Evolutionary conservation across 2,888 invertebrate genomes (phyloP).

Genomic region (Drosophila prolongata): DNA sequence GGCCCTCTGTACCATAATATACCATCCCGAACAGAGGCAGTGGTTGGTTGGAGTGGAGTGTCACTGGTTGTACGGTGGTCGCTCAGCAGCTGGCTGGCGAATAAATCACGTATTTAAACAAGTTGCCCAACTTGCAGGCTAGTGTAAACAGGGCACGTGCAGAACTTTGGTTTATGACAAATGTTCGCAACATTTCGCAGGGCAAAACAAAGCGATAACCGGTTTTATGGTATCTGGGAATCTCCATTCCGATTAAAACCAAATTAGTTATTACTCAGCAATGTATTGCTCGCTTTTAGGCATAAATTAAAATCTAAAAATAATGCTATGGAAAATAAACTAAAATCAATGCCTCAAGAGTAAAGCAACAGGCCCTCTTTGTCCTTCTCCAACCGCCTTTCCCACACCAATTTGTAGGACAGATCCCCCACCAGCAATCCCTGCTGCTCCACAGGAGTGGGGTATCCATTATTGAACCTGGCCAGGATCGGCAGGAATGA

Average conservation of each 20-base stretch:
- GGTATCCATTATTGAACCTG: constrained; percentile 47
- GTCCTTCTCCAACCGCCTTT: constrained; percentile 58
- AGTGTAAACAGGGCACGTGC: constrained; percentile 75
- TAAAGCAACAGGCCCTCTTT: constrained; percentile 53
- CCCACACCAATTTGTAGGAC: constrained; percentile 62
- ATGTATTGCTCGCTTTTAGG: not conserved
- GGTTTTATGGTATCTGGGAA: not conserved
- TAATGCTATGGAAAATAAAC: too few species aligned
- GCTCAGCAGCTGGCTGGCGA: constrained; percentile 66
- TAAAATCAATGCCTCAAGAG: constrained; percentile 24
- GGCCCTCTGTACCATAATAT: constrained; percentile 1
- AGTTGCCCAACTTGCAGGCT: constrained; percentile 64
- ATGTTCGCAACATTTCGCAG: constrained; percentile 57
- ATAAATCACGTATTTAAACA: constrained; percentile 80
- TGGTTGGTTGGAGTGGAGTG: constrained; percentile 39
- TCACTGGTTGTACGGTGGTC: constrained; percentile 46
- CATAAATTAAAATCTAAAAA: too few species aligned
- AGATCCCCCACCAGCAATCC: constrained; percentile 48
- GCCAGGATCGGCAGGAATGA: constrained; percentile 56
- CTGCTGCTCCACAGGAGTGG: constrained; percentile 43
- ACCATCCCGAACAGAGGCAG: constrained; percentile 44
- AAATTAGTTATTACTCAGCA: not conserved
- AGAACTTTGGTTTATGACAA: constrained; percentile 77
- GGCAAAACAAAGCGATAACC: constrained; percentile 9
- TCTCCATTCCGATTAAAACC: constrained; percentile 1